phyloP scores from a whole-genome alignment of 2,797 vertebrate species.

The Rhabdomys pumilio region DNA sequence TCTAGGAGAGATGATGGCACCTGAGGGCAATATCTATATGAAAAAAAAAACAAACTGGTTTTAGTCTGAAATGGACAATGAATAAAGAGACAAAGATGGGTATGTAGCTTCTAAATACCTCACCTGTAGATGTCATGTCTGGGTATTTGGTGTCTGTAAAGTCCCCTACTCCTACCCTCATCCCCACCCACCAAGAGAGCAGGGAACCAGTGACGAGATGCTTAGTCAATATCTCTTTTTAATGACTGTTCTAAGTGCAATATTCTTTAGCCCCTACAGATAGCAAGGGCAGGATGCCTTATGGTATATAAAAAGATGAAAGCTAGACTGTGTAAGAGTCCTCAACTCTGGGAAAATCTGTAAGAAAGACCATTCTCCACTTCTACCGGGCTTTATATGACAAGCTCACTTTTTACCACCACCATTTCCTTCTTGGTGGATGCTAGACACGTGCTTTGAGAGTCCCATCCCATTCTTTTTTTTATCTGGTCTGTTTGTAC shows the following conservation, averaged over 20 bases:
- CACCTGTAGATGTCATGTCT: not conserved
- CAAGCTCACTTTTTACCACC: not conserved
- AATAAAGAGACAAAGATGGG: not conserved
- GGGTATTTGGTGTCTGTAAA: not conserved
- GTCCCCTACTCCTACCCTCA: not conserved
- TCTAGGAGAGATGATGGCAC: not conserved
- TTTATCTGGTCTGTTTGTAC: not conserved
- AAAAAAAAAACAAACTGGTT: not conserved
- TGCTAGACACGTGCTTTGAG: not conserved
- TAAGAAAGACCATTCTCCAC: not conserved
- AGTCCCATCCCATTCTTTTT: not conserved
- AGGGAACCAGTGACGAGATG: constrained; percentile 14
- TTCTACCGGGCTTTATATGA: not conserved
- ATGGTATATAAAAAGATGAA: not conserved
- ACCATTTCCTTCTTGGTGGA: constrained; percentile 18
- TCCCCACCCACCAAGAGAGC: not conserved
- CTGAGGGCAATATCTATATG: not conserved
- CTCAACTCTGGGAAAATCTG: not conserved
- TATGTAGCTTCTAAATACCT: constrained; percentile 8
- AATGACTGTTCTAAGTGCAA: not conserved
- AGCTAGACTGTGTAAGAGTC: not conserved
- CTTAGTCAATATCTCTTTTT: not conserved
- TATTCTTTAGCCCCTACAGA: not conserved
- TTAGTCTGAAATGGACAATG: not conserved
- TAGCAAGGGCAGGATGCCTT: not conserved